A percentile compares a stretch with the other conserved stretches of the same genome.
phyloP scores from a whole-genome alignment of 2,113 vertebrate genomes.

The Atrichornis clamosus region DNA sequence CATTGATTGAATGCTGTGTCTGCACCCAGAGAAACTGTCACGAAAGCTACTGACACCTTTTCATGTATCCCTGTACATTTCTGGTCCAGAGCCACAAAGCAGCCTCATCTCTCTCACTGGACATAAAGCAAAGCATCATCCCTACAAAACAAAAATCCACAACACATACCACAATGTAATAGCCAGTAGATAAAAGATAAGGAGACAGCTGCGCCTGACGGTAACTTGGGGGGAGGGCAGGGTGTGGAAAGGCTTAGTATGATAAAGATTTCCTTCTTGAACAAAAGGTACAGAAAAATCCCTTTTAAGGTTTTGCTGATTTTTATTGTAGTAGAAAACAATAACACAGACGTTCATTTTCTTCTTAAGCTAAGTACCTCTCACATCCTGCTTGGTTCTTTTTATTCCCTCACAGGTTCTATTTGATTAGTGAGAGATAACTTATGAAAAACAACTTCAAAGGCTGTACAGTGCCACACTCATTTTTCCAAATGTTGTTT shows the following conservation, averaged over 20 bases:
- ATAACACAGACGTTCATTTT: constrained; percentile 12
- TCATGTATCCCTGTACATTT: accelerated
- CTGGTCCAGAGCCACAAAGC: neutral
- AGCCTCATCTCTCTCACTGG: neutral
- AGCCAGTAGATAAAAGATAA: neutral
- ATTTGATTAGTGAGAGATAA: constrained; percentile 58
- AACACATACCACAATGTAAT: neutral
- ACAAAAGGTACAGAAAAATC: neutral
- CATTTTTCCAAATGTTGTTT: constrained; percentile 59
- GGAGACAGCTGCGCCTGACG: neutral
- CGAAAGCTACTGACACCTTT: neutral
- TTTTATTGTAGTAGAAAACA: constrained; percentile 24
- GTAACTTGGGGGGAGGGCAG: no score
- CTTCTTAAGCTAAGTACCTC: constrained; percentile 26
- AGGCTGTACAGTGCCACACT: neutral
- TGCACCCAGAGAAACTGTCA: neutral
- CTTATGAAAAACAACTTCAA: constrained; percentile 59
- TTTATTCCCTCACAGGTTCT: neutral
- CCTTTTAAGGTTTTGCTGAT: neutral
- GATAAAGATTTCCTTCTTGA: neutral
- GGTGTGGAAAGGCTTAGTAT: neutral
- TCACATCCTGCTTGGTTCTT: constrained; percentile 5
- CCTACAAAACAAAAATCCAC: neutral
- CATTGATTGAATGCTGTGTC: neutral
- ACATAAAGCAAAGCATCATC: neutral